These are phyloP conservation scores for Drosophila saltans DNA, from an alignment of 1,140 invertebrate species.

Conservation along the genomic window DNA sequence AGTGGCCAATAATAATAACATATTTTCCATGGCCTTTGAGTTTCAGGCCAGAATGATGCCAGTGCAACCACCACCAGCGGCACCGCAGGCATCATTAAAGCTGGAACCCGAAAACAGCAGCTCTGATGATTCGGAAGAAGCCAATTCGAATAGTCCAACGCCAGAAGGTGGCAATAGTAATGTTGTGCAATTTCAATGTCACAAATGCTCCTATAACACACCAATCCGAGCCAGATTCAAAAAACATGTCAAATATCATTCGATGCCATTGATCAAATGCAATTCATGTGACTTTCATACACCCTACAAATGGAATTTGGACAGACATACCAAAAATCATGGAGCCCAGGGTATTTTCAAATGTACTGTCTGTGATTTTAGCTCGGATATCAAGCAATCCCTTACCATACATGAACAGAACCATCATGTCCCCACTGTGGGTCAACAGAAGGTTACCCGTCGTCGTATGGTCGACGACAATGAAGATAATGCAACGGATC, in stretches of 20 bases:
- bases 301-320: constrained; percentile 90
- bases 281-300: constrained; percentile 95
- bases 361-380: constrained; percentile 95
- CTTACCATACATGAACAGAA: constrained; percentile 95
- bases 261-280: constrained; percentile 96
- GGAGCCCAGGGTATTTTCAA: constrained; percentile 90
- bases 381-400: constrained; percentile 95
- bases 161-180: constrained; percentile 18
- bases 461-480: constrained; percentile 67
- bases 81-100: constrained; percentile 11
- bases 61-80: background rate
- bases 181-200: constrained; percentile 87
- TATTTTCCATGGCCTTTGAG: constrained; percentile 77
- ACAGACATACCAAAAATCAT: constrained; percentile 96
- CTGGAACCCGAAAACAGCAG: constrained; percentile 44
- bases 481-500: constrained; percentile 21
- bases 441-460: constrained; percentile 75
- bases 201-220: constrained; percentile 94
- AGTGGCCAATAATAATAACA: constrained; percentile 47
- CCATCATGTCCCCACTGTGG: constrained; percentile 91
- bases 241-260: constrained; percentile 97
- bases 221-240: constrained; percentile 94
- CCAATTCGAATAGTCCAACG: constrained; percentile 13
- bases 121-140: constrained; percentile 46
- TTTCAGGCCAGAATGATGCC: constrained; percentile 54